These are phyloP conservation scores for Gambusia holbrooki DNA, from an alignment of 2,113 vertebrate genomes.

Conservation along the genomic window DNA sequence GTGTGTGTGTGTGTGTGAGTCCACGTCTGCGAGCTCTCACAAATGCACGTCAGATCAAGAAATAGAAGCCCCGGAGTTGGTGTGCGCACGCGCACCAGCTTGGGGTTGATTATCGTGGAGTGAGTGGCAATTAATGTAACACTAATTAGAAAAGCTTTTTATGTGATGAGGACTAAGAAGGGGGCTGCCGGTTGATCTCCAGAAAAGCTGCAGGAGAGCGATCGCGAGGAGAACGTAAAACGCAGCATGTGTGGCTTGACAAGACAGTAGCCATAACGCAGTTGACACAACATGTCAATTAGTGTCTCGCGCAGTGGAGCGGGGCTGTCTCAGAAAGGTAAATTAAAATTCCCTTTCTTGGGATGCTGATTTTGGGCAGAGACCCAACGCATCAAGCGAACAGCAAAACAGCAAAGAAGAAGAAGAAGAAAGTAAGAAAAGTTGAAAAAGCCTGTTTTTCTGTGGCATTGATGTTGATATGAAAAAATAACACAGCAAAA, in stretches of 20 bases:
- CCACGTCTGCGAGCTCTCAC: neutral
- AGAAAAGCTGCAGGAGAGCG: slow-evolving; percentile 48
- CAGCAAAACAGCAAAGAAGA: neutral
- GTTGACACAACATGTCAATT: slow-evolving; percentile 70
- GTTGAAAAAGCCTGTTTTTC: slow-evolving; percentile 27
- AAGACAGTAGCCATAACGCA: slow-evolving; percentile 48
- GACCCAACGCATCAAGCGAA: slow-evolving; percentile 49
- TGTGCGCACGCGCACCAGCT: slow-evolving; percentile 7
- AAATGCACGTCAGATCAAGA: slow-evolving; percentile 34
- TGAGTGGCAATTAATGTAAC: slow-evolving; percentile 71
- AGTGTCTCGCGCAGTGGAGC: slow-evolving; percentile 28
- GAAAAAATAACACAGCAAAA: slow-evolving; percentile 57
- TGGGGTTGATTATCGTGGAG: slow-evolving; percentile 64
- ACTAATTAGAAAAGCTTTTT: slow-evolving; percentile 71
- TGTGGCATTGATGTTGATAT: slow-evolving; percentile 50
- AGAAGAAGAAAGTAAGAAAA: neutral
- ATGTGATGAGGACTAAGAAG: slow-evolving; percentile 55
- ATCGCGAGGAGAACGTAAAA: slow-evolving; percentile 52
- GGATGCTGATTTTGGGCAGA: slow-evolving; percentile 7
- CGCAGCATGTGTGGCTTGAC: slow-evolving; percentile 31
- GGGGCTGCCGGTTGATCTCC: slow-evolving; percentile 58
- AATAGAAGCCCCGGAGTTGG: slow-evolving; percentile 7
- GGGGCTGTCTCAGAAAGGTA: slow-evolving; percentile 22
- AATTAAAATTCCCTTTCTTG: slow-evolving; percentile 23
- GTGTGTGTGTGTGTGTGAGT: slow-evolving; percentile 30